Percentiles rank a stretch among this genome's conserved stretches.
Conservation (phyloP, 2,797 vertebrate species). For the Eutrigla gurnardus region DNA sequence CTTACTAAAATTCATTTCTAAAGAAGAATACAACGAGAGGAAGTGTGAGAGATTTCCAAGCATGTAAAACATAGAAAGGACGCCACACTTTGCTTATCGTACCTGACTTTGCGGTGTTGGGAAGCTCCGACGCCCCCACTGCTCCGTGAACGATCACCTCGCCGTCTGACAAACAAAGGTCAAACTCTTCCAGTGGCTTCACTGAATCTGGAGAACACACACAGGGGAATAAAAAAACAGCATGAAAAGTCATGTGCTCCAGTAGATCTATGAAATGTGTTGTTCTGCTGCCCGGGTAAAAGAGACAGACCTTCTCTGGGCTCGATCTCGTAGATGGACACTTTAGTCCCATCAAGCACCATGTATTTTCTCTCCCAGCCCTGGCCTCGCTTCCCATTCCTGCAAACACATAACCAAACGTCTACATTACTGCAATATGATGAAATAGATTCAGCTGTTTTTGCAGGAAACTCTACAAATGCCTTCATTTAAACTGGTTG, state of each 20-base stretch:
- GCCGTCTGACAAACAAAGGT: slow-evolving; percentile 94
- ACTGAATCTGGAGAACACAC: slow-evolving; percentile 85
- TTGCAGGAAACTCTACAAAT: not conserved
- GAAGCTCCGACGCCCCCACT: slow-evolving; percentile 94
- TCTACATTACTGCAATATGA: not conserved
- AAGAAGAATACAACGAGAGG: not conserved
- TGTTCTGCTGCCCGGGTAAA: not conserved
- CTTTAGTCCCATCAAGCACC: slow-evolving; percentile 95
- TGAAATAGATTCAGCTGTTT: not conserved
- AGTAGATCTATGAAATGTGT: not conserved
- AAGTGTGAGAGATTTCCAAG: too few species aligned
- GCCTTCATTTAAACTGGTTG: slow-evolving; percentile 19
- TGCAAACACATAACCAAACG: slow-evolving; percentile 65
- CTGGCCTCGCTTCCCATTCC: slow-evolving; percentile 97
- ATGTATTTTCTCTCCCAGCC: slow-evolving; percentile 98
- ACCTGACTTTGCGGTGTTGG: slow-evolving; percentile 98
- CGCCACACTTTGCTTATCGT: slow-evolving; percentile 18
- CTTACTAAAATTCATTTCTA: not conserved
- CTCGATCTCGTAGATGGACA: slow-evolving; percentile 94
- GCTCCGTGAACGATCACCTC: slow-evolving; percentile 96
- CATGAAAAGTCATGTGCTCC: not conserved
- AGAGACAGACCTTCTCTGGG: slow-evolving; percentile 92
- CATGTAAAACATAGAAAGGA: not conserved
- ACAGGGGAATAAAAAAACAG: slow-evolving; percentile 5
- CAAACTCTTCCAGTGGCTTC: slow-evolving; percentile 96